Evolutionary conservation across 2,888 invertebrate species (phyloP), one percentile per base, ranked within the genome.

Genomic region (Abrostola tripartita): DNA sequence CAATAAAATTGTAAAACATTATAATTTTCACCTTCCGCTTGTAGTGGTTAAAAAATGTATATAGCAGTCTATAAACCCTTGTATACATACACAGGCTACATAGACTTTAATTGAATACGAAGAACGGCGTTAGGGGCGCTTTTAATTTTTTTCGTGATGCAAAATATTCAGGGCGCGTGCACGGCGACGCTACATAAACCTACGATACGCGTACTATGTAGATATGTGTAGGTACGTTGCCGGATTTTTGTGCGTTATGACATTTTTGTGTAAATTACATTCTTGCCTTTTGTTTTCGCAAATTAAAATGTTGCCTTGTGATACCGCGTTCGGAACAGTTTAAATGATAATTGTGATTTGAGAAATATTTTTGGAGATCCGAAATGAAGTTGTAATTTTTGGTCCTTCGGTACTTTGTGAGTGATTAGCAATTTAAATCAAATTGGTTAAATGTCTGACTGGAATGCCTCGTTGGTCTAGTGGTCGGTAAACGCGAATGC

Each of bases 191-290:
- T 40, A 54, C 52, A 52, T 40, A 12, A 47, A 36, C 57, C 67
- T 51, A 53, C 49, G 50, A 44, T 47, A 64, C 56, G 44, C 58
- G 44, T 44, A 53, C 41, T 65, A 57, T 55, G 35, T 24, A 24
- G 24, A 24, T 24, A 24, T 51, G 49, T 50, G 49, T 61, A 51
- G 42, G 63, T 65, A 61, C 41, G 42, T 49, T 61, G 40, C 56
- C 37, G 63, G 49, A 65, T 68, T 75, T 72, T 71, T 70, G 58
- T 60, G 49, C 65, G 65, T 75, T 71, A 66, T 71, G 62, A 66
- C 71, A 75, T 74, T 74, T 65, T 76, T 68, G 63, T 37, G 37
- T 60, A 53, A 78, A 76, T 75, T 0, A 75, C 68, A 78, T 78
- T 74, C 58, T 67, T 65, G 52, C 10, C 37, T 56, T 63, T 47